These are phyloP conservation scores for Macroramphosus scolopax DNA, from an alignment of 2,797 vertebrate genomes.

Conservation along the genomic window DNA sequence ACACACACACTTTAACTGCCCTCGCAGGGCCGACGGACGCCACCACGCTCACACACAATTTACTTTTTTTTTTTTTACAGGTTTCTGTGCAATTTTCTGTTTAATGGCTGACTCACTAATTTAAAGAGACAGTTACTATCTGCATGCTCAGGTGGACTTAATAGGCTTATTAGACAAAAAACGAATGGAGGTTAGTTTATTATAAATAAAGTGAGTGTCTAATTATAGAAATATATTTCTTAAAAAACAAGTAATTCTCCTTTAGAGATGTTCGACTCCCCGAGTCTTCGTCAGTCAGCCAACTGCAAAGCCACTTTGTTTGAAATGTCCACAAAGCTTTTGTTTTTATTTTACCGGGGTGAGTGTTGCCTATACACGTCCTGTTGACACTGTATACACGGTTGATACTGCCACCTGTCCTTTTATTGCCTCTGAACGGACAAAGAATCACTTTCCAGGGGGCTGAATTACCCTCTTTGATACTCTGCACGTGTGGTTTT, in stretches of 20 bases:
- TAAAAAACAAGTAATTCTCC: no score
- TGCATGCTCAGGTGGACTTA: no score
- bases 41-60: constrained; percentile 22
- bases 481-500: no score
- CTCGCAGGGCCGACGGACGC: constrained; percentile 6
- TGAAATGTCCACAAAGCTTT: constrained; percentile 75
- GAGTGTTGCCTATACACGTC: constrained; percentile 79
- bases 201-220: no score
- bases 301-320: constrained; percentile 66
- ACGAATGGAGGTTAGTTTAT: no score
- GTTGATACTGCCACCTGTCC: constrained; percentile 67
- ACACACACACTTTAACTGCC: no score
- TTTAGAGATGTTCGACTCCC: no score
- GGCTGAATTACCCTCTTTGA: constrained; percentile 43
- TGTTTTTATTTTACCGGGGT: constrained; percentile 70
- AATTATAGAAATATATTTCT: no score
- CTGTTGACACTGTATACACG: constrained; percentile 79
- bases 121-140: no score
- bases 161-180: constrained; percentile 56
- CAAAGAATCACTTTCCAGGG: constrained; percentile 41
- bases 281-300: no score
- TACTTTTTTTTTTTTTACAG: constrained; percentile 48
- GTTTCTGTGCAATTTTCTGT: constrained; percentile 65
- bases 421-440: constrained; percentile 52
- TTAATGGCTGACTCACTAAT: constrained; percentile 66